Conservation (phyloP, 2,113 vertebrate species). For the Laterallus jamaicensis region DNA sequence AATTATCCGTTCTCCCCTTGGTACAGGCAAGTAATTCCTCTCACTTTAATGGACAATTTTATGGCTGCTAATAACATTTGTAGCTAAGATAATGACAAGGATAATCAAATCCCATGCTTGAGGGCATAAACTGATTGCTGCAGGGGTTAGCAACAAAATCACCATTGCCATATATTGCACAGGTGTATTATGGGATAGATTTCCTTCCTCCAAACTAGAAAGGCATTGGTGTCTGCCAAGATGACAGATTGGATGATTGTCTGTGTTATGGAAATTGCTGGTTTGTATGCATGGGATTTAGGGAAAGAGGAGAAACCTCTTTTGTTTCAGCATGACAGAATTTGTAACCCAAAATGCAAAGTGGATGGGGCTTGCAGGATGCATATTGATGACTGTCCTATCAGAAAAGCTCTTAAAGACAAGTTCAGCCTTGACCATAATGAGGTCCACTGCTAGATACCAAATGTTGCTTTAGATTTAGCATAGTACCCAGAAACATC, state of each 20-base stretch:
- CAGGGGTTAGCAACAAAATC: conserved; percentile 60
- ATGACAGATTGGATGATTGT: conserved; percentile 46
- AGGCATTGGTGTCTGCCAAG: conserved; percentile 49
- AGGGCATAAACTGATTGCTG: conserved; percentile 70
- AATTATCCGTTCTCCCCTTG: conserved; percentile 63
- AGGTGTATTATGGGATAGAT: conserved; percentile 55
- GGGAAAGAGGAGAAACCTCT: conserved; percentile 39
- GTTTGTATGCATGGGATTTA: conserved; percentile 54
- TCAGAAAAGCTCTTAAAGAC: neutral
- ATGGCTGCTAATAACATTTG: conserved; percentile 76
- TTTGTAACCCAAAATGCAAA: conserved; percentile 17
- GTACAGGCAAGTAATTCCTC: conserved; percentile 67
- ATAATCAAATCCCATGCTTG: conserved; percentile 74
- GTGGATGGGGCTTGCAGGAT: neutral
- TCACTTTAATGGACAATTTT: conserved; percentile 74
- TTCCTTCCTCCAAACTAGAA: conserved; percentile 30
- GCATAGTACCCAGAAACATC: neutral
- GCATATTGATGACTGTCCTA: neutral
- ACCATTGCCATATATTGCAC: conserved; percentile 28
- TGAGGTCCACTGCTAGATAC: neutral
- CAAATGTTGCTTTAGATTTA: neutral
- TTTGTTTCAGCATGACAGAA: conserved; percentile 38
- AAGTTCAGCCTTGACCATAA: neutral
- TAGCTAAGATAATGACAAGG: conserved; percentile 75
- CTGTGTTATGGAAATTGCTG: conserved; percentile 44